A percentile compares a stretch with the other conserved stretches of the same genome.
Conservation (phyloP, 2,797 vertebrate genomes). For the Eulemur rubriventer region DNA sequence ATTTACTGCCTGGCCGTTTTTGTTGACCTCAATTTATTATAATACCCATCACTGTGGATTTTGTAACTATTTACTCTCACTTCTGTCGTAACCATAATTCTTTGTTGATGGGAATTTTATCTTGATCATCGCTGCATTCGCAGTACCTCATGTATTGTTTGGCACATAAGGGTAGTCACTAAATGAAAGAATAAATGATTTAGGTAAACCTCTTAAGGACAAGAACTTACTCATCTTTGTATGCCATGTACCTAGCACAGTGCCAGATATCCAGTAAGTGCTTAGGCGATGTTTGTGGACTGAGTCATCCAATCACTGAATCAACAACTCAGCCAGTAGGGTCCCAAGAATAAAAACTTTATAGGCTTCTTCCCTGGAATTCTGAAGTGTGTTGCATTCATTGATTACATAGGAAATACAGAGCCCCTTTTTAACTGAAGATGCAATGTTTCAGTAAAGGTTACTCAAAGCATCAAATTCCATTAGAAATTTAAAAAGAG, state of each 20-base stretch:
- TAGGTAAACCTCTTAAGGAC: background rate
- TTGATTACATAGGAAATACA: background rate
- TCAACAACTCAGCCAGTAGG: background rate
- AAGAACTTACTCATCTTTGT: background rate
- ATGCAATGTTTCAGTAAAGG: background rate
- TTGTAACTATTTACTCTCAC: background rate
- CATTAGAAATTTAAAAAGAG: background rate
- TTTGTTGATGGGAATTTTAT: background rate
- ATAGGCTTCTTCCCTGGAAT: background rate
- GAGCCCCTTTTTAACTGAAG: background rate
- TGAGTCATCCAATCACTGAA: background rate
- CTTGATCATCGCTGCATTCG: background rate
- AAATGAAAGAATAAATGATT: background rate
- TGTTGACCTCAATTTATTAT: background rate
- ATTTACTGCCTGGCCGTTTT: background rate
- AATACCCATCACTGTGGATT: background rate
- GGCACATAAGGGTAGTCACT: background rate
- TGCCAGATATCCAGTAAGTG: background rate
- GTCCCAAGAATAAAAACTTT: background rate
- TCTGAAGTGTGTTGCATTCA: background rate
- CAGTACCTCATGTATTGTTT: background rate
- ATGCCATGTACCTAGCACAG: background rate
- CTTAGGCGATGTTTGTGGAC: background rate
- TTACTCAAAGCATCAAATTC: background rate
- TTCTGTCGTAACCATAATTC: background rate